A percentile compares a stretch with the other conserved stretches of the same genome.
Conservation (phyloP, 2,113 vertebrate species). For the Setophaga kirtlandii region DNA sequence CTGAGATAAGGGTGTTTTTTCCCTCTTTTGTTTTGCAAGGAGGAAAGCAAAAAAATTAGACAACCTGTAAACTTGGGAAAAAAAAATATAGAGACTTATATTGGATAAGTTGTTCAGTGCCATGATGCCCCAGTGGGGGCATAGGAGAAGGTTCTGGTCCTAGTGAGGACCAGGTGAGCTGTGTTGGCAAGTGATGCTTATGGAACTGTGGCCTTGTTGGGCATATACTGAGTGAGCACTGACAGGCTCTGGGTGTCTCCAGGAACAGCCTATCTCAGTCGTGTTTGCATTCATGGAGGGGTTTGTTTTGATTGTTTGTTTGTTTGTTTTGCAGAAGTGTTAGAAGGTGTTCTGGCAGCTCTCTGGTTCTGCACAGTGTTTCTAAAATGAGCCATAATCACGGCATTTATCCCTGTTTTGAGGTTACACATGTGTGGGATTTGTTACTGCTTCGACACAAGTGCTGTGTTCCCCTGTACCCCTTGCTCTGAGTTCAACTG, state of each 20-base stretch:
- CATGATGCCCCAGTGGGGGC: rapidly evolving
- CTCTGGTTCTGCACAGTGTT: background rate
- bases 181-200: background rate
- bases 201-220: rapidly evolving
- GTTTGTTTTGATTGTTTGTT: background rate
- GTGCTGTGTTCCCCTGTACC: background rate
- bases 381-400: background rate
- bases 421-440: rapidly evolving
- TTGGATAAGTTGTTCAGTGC: background rate
- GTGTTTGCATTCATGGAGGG: background rate
- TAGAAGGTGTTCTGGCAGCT: background rate
- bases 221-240: background rate
- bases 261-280: background rate
- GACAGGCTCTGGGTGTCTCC: background rate
- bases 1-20: conserved; percentile 53
- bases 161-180: background rate
- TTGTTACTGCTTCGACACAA: background rate
- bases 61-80: background rate
- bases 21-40: conserved; percentile 51
- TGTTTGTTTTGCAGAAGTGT: background rate
- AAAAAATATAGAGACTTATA: background rate
- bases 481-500: background rate
- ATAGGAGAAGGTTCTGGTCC: background rate
- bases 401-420: background rate
- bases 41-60: background rate